phyloP scores from a whole-genome alignment of 2,888 invertebrate genomes.

The Drosophila siamana region DNA sequence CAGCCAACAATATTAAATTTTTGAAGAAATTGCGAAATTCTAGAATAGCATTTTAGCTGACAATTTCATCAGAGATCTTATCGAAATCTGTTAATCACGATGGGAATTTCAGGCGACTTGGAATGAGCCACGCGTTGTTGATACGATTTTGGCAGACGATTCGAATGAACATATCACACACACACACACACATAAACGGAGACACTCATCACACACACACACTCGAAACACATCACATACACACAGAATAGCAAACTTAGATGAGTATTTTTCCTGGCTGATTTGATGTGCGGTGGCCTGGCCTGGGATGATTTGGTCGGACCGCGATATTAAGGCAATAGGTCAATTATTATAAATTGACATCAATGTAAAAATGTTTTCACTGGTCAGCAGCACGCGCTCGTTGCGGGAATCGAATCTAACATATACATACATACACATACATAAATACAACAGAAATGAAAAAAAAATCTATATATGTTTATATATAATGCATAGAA shows the following conservation, averaged over 20 bases:
- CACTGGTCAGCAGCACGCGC: slow-evolving; percentile 64
- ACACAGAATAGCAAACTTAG: slow-evolving; percentile 2
- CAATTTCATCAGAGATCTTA: neutral
- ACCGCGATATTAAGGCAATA: slow-evolving; percentile 82
- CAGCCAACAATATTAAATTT: too few relatives aligned
- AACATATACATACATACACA: neutral
- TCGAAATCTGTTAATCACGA: slow-evolving; percentile 7
- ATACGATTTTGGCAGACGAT: slow-evolving; percentile 18
- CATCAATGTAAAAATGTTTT: slow-evolving; percentile 79
- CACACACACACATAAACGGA: slow-evolving; percentile 1
- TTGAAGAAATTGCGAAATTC: too few relatives aligned
- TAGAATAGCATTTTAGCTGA: too few relatives aligned
- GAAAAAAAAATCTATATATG: slow-evolving; percentile 19
- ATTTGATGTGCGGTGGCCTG: slow-evolving; percentile 36
- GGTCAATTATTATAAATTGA: slow-evolving; percentile 83
- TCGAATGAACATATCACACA: slow-evolving; percentile 30
- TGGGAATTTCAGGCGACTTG: slow-evolving; percentile 15
- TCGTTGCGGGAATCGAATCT: slow-evolving; percentile 47
- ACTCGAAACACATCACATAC: neutral
- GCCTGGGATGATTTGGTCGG: slow-evolving; percentile 74
- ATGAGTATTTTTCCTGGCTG: slow-evolving; percentile 66
- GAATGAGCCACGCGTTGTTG: slow-evolving; percentile 33
- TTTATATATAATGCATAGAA: neutral
- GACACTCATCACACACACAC: too few relatives aligned
- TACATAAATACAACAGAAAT: neutral